These are phyloP conservation scores for Garrulus glandarius DNA, from an alignment of 2,797 vertebrate genomes.

Conservation along the genomic window DNA sequence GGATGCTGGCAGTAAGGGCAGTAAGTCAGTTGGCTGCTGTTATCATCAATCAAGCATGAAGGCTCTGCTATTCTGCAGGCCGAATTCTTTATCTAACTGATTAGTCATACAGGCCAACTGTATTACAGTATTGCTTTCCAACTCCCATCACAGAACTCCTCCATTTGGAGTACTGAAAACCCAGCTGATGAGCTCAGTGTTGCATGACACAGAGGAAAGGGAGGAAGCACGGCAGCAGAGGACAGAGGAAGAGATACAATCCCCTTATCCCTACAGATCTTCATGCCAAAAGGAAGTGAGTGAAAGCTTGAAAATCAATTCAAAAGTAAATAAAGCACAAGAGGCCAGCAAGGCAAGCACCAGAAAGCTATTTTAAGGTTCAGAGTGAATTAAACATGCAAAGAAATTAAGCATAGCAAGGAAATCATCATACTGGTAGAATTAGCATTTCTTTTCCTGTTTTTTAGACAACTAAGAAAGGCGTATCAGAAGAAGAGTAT, in stretches of 20 bases:
- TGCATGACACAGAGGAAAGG: not conserved
- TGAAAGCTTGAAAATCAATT: conserved; percentile 5
- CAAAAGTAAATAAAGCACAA: conserved; percentile 18
- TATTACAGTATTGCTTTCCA: not conserved
- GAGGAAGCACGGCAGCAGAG: not conserved
- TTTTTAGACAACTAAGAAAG: not conserved
- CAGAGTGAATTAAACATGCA: not conserved
- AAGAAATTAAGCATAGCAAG: not conserved
- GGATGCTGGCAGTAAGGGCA: conserved; percentile 39
- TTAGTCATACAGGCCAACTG: conserved; percentile 53
- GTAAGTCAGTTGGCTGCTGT: conserved; percentile 52
- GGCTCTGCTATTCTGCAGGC: conserved; percentile 36
- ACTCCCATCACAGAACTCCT: not conserved
- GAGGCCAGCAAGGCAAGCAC: not conserved
- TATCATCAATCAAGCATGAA: conserved; percentile 61
- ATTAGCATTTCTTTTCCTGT: not conserved
- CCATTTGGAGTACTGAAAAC: not conserved
- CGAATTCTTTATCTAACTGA: conserved; percentile 53
- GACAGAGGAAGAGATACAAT: not conserved
- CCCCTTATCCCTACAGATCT: not conserved
- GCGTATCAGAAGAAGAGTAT: not conserved
- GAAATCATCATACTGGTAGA: not conserved
- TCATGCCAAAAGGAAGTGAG: not conserved
- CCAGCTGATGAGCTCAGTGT: not conserved
- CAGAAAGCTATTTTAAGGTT: conserved; percentile 16